A percentile compares a stretch with the other conserved stretches of the same genome.
These are phyloP conservation scores for Drosophila quinaria DNA, from an alignment of 2,888 invertebrate genomes.

Conservation along the genomic window DNA sequence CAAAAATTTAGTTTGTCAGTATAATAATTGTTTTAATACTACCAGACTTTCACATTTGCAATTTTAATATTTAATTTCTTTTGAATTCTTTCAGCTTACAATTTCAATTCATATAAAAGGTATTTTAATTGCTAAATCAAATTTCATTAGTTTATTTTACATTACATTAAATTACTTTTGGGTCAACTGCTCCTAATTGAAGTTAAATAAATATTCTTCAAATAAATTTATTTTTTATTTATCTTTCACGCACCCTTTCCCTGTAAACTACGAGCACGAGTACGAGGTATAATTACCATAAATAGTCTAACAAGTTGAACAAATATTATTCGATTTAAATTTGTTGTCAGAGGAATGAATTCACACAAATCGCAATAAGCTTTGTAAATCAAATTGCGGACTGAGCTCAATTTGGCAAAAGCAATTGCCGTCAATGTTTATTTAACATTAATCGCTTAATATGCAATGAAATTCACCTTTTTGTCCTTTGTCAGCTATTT, in stretches of 20 bases:
- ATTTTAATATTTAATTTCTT: no score
- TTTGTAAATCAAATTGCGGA: constrained; percentile 13
- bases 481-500: constrained; percentile 54
- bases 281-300: neutral
- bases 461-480: constrained; percentile 34
- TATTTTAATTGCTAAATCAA: no score
- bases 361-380: constrained; percentile 8
- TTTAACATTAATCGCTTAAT: constrained; percentile 40
- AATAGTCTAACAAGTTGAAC: neutral
- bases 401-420: constrained; percentile 12
- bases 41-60: no score
- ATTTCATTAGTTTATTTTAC: no score
- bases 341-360: neutral
- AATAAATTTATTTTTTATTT: no score
- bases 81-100: no score
- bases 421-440: constrained; percentile 8
- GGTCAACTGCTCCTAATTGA: no score
- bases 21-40: no score
- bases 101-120: no score
- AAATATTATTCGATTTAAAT: constrained; percentile 4
- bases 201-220: no score
- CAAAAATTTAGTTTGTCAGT: no score
- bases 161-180: no score
- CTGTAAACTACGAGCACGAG: neutral
- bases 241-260: neutral